phyloP scores from a whole-genome alignment of 2,797 vertebrate genomes.

The Mormyrops attenuatus region DNA sequence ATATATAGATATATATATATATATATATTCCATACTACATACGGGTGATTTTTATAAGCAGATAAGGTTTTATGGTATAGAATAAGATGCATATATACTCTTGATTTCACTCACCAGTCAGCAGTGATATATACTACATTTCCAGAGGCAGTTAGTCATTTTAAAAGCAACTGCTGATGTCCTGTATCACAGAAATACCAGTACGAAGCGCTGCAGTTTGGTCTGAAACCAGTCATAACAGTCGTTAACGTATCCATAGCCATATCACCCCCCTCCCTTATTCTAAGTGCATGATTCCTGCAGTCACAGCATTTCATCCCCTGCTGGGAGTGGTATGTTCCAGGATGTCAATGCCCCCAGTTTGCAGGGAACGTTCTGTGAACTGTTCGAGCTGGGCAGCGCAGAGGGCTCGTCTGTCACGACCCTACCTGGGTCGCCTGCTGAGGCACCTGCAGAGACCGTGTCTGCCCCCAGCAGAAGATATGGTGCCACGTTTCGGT shows the following conservation, averaged over 20 bases:
- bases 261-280: not conserved
- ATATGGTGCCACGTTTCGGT: not conserved
- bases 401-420: not conserved
- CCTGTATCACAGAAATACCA: not conserved
- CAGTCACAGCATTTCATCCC: not conserved
- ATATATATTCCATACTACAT: not conserved
- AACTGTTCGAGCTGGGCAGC: not conserved
- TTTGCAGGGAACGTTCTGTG: conserved; percentile 5
- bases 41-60: not conserved
- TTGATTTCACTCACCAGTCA: not conserved
- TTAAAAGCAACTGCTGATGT: not conserved
- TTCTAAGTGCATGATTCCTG: conserved; percentile 2
- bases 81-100: not conserved
- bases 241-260: not conserved
- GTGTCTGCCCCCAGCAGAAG: not conserved
- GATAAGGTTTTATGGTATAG: not conserved
- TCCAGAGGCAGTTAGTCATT: not conserved
- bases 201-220: not conserved
- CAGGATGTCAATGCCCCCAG: not conserved
- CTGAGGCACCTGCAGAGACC: not conserved
- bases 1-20: no score
- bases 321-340: conserved; percentile 3
- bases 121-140: not conserved
- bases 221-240: not conserved
- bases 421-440: not conserved